phyloP scores from a whole-genome alignment of 2,113 vertebrate genomes.

The Taurulus bubalis region DNA sequence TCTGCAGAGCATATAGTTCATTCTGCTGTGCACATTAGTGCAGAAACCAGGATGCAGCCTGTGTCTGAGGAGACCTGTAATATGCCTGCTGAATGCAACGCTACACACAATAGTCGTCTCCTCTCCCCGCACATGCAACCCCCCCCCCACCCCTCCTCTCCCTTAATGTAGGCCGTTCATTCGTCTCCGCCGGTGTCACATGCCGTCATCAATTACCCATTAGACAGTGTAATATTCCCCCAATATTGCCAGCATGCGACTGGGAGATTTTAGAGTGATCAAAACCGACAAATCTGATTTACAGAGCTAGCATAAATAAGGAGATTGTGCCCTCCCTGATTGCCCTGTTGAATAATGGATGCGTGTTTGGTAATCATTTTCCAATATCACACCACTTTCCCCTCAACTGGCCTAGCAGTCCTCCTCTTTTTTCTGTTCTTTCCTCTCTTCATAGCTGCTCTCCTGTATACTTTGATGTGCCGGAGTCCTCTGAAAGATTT shows the following conservation, averaged over 20 bases:
- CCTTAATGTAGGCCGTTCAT: slow-evolving; percentile 66
- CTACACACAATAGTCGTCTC: slow-evolving; percentile 39
- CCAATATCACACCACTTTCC: slow-evolving; percentile 77
- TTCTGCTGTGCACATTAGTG: slow-evolving; percentile 6
- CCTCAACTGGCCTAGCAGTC: slow-evolving; percentile 39
- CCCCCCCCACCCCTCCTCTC: neutral
- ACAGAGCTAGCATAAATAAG: slow-evolving; percentile 83
- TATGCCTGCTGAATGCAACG: slow-evolving; percentile 16
- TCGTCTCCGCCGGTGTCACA: slow-evolving; percentile 76
- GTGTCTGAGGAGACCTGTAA: slow-evolving; percentile 4
- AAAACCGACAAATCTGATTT: slow-evolving; percentile 87
- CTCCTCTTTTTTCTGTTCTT: slow-evolving; percentile 15
- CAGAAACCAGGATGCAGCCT: neutral
- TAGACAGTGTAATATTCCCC: slow-evolving; percentile 82
- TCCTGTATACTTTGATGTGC: slow-evolving; percentile 13
- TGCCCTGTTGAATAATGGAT: slow-evolving; percentile 86
- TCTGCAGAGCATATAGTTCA: neutral
- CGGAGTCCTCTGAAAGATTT: slow-evolving; percentile 39
- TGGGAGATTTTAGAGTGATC: slow-evolving; percentile 83
- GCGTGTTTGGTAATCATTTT: slow-evolving; percentile 85
- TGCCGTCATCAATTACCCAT: slow-evolving; percentile 83
- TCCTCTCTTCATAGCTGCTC: neutral
- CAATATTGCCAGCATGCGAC: slow-evolving; percentile 82
- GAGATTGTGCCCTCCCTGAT: slow-evolving; percentile 80
- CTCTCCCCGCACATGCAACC: slow-evolving; percentile 6